Evolutionary conservation across 64 coral and sea anemone genomes (phyloP).

Genomic region (Exaiptasia diaphana): DNA sequence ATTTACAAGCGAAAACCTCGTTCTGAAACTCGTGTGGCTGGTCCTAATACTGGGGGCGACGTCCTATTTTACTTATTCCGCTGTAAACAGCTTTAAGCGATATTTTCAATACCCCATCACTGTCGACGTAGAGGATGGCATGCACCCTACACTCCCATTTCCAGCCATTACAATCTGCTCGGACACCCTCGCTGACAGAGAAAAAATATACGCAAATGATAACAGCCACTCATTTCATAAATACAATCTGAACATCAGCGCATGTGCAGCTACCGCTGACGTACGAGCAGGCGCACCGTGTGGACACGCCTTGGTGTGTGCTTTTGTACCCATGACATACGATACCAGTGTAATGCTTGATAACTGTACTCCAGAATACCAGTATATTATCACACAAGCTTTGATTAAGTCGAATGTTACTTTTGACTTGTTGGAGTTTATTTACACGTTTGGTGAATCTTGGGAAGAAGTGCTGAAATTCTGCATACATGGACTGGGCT

Average conservation of each 20-base stretch:
- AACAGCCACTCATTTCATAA: background rate
- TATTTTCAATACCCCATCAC: background rate
- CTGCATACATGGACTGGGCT: too few species aligned
- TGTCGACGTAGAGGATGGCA: background rate
- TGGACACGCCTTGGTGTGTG: conserved; percentile 69
- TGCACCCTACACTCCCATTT: background rate
- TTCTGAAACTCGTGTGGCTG: conserved; percentile 15
- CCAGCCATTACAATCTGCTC: conserved; percentile 38
- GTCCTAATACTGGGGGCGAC: background rate
- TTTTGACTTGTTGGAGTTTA: too few species aligned
- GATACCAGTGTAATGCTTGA: too few species aligned
- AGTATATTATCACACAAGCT: too few species aligned
- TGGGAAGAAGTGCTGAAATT: too few species aligned
- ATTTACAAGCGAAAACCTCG: background rate
- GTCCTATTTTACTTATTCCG: conserved; percentile 3
- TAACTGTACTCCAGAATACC: too few species aligned
- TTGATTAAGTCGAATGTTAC: too few species aligned
- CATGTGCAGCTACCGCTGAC: conserved; percentile 49
- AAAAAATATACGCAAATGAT: background rate
- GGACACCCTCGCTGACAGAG: background rate
- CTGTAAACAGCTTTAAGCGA: background rate
- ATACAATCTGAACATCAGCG: conserved; percentile 58
- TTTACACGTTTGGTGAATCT: too few species aligned
- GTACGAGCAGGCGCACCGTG: conserved; percentile 52
- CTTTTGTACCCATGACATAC: conserved; percentile 29